Evolutionary conservation across 1,140 invertebrate genomes (phyloP).

Genomic region (Papilio helenus): DNA sequence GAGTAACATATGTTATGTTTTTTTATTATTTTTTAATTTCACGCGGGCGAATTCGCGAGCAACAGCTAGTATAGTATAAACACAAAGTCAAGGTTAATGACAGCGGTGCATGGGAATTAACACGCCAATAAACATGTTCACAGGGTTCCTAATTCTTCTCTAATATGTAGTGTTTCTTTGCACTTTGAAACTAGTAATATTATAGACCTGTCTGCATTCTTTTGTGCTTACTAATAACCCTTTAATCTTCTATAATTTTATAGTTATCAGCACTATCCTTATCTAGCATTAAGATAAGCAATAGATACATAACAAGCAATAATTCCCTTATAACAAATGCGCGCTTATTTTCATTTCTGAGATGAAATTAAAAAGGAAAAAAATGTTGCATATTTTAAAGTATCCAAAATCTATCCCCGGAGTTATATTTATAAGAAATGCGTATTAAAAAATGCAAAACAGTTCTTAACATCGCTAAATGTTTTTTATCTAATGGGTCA

Average conservation of each 20-base stretch:
- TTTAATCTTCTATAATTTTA: not conserved
- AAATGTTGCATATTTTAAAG: not conserved
- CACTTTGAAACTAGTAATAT: not conserved
- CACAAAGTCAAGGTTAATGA: no score
- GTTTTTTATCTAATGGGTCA: not conserved
- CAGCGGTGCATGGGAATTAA: no score
- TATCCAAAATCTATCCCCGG: not conserved
- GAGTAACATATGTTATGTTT: no score
- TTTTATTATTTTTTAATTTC: no score
- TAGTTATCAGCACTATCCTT: not conserved
- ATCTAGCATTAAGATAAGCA: not conserved
- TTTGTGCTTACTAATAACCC: constrained; percentile 4
- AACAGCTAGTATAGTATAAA: no score
- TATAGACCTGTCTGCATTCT: not conserved
- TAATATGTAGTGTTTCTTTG: not conserved
- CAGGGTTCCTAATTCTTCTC: no score
- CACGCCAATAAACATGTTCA: no score
- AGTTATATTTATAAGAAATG: not conserved
- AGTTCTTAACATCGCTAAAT: not conserved
- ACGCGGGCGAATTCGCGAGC: no score
- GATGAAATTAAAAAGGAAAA: not conserved
- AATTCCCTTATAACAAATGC: not conserved
- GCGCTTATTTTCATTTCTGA: not conserved
- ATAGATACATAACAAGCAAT: not conserved
- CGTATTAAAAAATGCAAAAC: not conserved